phyloP scores from a whole-genome alignment of 2,797 vertebrate genomes.

The Lycodopsis pacificus region DNA sequence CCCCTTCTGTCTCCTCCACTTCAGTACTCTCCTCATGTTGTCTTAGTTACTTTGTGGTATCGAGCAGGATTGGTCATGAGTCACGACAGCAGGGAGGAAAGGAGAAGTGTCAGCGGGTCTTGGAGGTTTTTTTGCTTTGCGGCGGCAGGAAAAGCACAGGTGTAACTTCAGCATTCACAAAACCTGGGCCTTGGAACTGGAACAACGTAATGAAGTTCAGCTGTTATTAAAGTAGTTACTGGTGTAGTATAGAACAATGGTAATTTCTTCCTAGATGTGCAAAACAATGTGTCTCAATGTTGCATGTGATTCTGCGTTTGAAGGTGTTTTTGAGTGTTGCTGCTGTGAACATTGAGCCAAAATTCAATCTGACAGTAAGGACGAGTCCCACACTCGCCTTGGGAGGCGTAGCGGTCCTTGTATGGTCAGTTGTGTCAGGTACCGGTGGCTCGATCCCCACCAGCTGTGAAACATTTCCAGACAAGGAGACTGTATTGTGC shows the following conservation, averaged over 20 bases:
- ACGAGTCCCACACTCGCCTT: constrained; percentile 3
- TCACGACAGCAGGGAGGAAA: neutral
- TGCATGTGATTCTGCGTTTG: neutral
- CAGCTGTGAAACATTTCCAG: constrained; percentile 34
- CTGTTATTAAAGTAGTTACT: neutral
- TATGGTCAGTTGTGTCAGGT: constrained; percentile 49
- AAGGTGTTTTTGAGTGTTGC: constrained; percentile 4
- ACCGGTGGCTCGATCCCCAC: neutral
- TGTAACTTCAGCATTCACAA: neutral
- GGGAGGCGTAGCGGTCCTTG: constrained; percentile 41
- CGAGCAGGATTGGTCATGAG: neutral
- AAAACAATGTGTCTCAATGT: neutral
- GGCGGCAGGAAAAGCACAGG: constrained; percentile 2
- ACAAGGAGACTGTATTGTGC: neutral
- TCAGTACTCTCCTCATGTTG: neutral
- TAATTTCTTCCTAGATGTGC: neutral
- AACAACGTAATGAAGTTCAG: neutral
- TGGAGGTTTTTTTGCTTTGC: neutral
- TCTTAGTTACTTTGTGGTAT: neutral
- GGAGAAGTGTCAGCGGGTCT: neutral
- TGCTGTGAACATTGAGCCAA: neutral
- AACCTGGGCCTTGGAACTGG: neutral
- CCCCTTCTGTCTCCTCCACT: neutral
- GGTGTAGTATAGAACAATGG: neutral
- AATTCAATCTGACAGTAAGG: constrained; percentile 18